These are phyloP conservation scores for Xenopus tropicalis DNA, from an alignment of 2,113 vertebrate genomes.

Conservation along the genomic window UCB_Xtro_10.0 CM004447.2:13061501-13062000, in stretches of 20 bases:
- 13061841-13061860: background rate
- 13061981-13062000: no score
- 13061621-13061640: no score
- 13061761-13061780: background rate
- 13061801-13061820: background rate
- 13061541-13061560: no score
- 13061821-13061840: background rate
- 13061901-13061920: background rate
- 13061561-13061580: no score
- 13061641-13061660: no score
- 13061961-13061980: constrained; percentile 47
- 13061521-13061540: no score
- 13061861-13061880: background rate
- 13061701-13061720: background rate
- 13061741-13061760: background rate
- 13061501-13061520: no score
- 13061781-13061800: background rate
- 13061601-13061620: no score
- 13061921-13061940: constrained; percentile 6
- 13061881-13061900: background rate
- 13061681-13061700: no score
- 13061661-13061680: background rate
- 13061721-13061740: background rate
- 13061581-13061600: no score
- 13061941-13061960: constrained; percentile 27